Conservation (phyloP, 2,888 invertebrate species). For the Xanthia togata region DNA sequence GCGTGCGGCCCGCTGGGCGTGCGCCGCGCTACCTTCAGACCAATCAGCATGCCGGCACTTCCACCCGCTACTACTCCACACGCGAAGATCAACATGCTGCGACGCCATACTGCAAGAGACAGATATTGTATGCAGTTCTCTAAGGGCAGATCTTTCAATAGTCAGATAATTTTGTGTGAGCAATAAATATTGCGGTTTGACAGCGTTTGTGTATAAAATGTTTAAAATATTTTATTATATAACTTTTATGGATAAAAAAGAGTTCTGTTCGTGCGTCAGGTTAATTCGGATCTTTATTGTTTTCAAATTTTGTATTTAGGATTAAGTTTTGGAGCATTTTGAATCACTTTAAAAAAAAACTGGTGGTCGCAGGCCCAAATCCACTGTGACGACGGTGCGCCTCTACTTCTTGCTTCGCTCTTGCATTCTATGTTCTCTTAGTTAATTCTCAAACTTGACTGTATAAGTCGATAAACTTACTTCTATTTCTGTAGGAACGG, state of each 20-base stretch:
- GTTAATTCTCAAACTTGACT: no score
- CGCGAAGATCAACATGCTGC: constrained; percentile 83
- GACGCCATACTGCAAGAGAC: constrained; percentile 83
- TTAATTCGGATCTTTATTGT: not conserved
- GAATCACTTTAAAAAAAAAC: not conserved
- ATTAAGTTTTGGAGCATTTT: not conserved
- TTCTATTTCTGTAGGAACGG: no score
- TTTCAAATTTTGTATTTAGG: not conserved
- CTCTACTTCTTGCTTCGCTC: no score
- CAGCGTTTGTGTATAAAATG: not conserved
- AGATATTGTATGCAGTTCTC: not conserved
- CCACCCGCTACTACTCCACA: constrained; percentile 82
- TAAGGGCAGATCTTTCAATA: not conserved
- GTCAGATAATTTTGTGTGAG: no score
- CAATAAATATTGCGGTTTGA: not conserved
- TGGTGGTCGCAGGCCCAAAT: not conserved
- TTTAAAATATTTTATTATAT: no score
- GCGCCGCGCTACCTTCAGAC: constrained; percentile 75
- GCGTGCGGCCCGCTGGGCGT: constrained; percentile 80
- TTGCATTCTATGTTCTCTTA: no score
- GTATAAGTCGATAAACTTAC: no score
- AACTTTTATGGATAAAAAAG: not conserved
- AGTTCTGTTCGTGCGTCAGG: not conserved
- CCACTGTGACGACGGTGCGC: no score
- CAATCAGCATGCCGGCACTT: constrained; percentile 79